Evolutionary conservation across 2,113 vertebrate genomes (phyloP).

Genomic region (Stegostoma tigrinum): DNA sequence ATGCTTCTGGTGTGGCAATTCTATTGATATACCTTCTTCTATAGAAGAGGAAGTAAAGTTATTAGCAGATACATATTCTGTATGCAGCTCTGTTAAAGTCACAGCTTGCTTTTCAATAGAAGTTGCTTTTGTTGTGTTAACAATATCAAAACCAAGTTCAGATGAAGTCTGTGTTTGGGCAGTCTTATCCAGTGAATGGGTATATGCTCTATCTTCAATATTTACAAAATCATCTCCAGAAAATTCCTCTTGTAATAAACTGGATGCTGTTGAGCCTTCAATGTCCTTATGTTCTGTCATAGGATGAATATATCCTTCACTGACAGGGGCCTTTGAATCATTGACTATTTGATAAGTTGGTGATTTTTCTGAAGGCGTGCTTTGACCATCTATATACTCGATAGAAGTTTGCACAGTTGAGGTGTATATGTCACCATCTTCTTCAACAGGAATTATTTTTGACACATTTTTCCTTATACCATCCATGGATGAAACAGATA

Average conservation of each 20-base stretch:
- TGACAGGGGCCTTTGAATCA: neutral
- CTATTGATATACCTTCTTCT: neutral
- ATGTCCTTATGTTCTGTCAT: neutral
- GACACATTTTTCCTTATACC: neutral
- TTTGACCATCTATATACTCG: neutral
- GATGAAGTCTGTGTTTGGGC: neutral
- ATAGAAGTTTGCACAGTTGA: neutral
- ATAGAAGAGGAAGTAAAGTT: neutral
- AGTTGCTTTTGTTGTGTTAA: neutral
- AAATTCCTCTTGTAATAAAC: neutral
- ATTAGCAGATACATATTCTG: no score
- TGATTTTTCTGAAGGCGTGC: slow-evolving; percentile 2
- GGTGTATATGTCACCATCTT: neutral
- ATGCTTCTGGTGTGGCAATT: neutral
- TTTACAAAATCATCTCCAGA: neutral
- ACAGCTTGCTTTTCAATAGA: neutral
- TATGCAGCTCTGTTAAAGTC: neutral
- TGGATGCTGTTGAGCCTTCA: neutral
- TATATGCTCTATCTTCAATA: neutral
- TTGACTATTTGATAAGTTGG: neutral
- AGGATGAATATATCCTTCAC: neutral
- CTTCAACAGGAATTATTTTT: neutral
- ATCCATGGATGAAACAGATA: no score
- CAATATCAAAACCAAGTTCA: neutral
- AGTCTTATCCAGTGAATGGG: neutral